phyloP scores from a whole-genome alignment of 2,797 vertebrate genomes.

The Periophthalmus magnuspinnatus region DNA sequence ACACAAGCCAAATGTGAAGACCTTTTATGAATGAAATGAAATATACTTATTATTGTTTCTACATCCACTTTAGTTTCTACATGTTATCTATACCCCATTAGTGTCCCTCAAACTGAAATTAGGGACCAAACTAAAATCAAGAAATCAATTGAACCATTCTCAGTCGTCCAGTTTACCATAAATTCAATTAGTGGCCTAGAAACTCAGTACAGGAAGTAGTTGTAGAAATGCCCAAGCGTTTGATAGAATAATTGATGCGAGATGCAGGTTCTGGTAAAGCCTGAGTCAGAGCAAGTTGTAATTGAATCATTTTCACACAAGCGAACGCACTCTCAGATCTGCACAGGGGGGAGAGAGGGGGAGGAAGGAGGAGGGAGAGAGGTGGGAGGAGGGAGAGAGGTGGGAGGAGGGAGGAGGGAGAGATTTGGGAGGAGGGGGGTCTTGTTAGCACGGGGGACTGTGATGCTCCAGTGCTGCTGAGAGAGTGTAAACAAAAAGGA shows the following conservation, averaged over 20 bases:
- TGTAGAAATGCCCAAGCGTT: constrained; percentile 14
- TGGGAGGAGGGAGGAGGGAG: background rate
- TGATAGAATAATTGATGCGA: constrained; percentile 22
- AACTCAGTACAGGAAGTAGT: constrained; percentile 30
- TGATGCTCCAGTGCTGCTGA: constrained; percentile 11
- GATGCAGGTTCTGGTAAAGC: constrained; percentile 39
- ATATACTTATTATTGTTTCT: background rate
- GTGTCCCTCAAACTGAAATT: background rate
- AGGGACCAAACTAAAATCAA: background rate
- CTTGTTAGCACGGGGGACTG: constrained; percentile 14
- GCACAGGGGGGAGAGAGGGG: background rate
- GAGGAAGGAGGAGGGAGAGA: background rate
- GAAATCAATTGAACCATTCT: constrained; percentile 6
- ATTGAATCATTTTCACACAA: constrained; percentile 20
- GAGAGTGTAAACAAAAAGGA: background rate
- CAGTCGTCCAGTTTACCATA: constrained; percentile 12
- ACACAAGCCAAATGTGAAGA: too few species aligned
- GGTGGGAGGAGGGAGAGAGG: background rate
- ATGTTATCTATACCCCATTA: background rate
- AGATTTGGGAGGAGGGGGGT: background rate
- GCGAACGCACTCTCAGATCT: constrained; percentile 1
- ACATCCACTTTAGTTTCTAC: background rate
- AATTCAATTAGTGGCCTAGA: constrained; percentile 21
- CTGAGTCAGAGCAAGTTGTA: constrained; percentile 32
- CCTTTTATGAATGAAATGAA: background rate